Evolutionary conservation across 1,140 invertebrate genomes (phyloP).

Genomic region (Caenorhabditis inopinata): DNA sequence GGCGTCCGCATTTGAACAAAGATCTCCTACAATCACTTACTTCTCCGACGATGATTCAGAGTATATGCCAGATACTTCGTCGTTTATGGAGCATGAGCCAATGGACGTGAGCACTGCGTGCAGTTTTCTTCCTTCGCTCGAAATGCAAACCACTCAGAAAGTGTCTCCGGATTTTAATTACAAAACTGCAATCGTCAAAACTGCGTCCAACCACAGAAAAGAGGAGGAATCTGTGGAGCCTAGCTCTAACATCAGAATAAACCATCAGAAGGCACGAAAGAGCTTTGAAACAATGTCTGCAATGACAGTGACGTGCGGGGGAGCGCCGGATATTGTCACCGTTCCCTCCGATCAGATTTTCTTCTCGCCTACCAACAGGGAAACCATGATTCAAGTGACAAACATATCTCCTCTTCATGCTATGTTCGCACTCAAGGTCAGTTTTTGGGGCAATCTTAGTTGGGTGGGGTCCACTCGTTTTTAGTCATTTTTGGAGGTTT

Average conservation of each 20-base stretch:
- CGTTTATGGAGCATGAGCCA: not conserved
- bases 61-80: not conserved
- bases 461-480: too few relatives aligned
- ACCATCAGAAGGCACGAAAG: not conserved
- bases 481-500: too few relatives aligned
- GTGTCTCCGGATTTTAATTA: not conserved
- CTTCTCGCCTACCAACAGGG: not conserved
- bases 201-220: not conserved
- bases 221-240: not conserved
- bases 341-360: not conserved
- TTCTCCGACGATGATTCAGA: not conserved
- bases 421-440: not conserved
- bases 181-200: not conserved
- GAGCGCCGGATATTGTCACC: not conserved
- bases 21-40: not conserved
- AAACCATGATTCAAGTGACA: not conserved
- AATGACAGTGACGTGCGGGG: not conserved
- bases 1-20: not conserved
- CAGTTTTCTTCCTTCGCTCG: not conserved
- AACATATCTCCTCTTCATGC: not conserved
- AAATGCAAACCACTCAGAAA: conserved; percentile 10
- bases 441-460: too few relatives aligned
- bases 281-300: not conserved
- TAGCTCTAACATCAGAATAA: not conserved
- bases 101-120: not conserved